Evolutionary conservation across 1,140 invertebrate species (phyloP), one percentile per base, ranked within the genome.

Genomic region (Eumeta japonica): DNA sequence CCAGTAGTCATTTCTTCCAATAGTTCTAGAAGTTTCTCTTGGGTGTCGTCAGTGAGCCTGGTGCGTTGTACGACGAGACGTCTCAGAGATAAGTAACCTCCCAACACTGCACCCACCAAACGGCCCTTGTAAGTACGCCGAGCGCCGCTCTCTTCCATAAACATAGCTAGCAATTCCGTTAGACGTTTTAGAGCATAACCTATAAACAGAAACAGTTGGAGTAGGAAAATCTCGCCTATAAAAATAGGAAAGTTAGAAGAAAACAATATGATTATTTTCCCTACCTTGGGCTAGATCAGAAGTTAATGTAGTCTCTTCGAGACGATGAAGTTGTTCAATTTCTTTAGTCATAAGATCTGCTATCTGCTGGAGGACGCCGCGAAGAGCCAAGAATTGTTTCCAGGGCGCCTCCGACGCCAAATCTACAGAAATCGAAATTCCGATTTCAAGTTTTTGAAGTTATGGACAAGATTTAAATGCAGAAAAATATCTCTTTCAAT

Each of bases 1-100:
- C 88, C 90, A 18, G 89, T 91, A 1, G 95, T 98, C 85, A 98
- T 94, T 65, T 97, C 93, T 75, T 98, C 96, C 2, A 98, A 75
- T 39, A 97, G 79, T 61, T 95, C 93, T 0, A 98, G 75, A 9
- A 98, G 73, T 58, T 94, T 95, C 60, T 97, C 93, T 74, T 98
- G 94, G 1, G 95, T 95, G 63, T 97, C 94, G 70, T 98, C 94
- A 28, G 97, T 94, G 15, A 96, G 79, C 40, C 95, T 84, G 0
- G 95, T 98, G 39, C 95, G 78, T 70, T 98, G 94, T 32, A 98
- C 91, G 10, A 97, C 90, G 3, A 98, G 78, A 45, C 93, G 84
- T 13, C 93, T 77, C 31, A 98, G 72, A 0, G 91, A 92, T 28
- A 98, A 77, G 75, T 98, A 98, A 0, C 95, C 94, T 73, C 96